These are phyloP conservation scores for Dromius quadrimaculatus DNA, from an alignment of 2,888 invertebrate species.

Conservation along the genomic window DNA sequence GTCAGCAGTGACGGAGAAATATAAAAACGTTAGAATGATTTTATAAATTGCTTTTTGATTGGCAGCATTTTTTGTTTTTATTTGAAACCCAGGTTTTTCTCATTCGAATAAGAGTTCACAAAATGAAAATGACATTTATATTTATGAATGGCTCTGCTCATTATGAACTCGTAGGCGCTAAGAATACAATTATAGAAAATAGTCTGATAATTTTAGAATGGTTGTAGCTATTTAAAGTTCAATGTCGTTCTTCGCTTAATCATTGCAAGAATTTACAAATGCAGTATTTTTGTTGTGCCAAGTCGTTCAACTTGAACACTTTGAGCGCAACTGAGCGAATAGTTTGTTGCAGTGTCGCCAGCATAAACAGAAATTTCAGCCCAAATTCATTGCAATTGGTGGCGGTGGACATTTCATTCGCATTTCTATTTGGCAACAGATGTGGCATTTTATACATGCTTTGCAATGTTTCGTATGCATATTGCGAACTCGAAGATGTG, in stretches of 20 bases:
- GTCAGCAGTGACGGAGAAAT: no score
- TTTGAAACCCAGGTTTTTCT: no score
- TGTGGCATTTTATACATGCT: slow-evolving; percentile 29
- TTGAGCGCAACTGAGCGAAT: slow-evolving; percentile 16
- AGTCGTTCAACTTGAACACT: slow-evolving; percentile 42
- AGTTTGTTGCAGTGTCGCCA: slow-evolving; percentile 25
- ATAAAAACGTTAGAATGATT: no score
- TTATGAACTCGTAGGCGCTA: slow-evolving; percentile 18
- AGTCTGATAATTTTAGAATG: slow-evolving; percentile 23
- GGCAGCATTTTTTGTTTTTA: no score
- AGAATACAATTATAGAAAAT: slow-evolving; percentile 28
- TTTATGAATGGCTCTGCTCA: slow-evolving; percentile 10
- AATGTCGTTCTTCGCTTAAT: slow-evolving; percentile 16
- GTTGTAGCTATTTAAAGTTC: slow-evolving; percentile 33
- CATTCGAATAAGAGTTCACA: no score
- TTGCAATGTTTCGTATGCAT: slow-evolving; percentile 26
- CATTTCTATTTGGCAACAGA: slow-evolving; percentile 29
- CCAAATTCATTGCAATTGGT: slow-evolving; percentile 40
- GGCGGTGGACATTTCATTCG: slow-evolving; percentile 20
- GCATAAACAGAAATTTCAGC: slow-evolving; percentile 44
- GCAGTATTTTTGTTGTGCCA: slow-evolving; percentile 27
- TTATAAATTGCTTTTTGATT: no score
- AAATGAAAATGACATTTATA: no score
- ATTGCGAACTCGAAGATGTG: slow-evolving; percentile 25
- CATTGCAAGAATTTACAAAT: slow-evolving; percentile 15